phyloP scores from a whole-genome alignment of 2,888 invertebrate species.

The Ferrisia virgata region DNA sequence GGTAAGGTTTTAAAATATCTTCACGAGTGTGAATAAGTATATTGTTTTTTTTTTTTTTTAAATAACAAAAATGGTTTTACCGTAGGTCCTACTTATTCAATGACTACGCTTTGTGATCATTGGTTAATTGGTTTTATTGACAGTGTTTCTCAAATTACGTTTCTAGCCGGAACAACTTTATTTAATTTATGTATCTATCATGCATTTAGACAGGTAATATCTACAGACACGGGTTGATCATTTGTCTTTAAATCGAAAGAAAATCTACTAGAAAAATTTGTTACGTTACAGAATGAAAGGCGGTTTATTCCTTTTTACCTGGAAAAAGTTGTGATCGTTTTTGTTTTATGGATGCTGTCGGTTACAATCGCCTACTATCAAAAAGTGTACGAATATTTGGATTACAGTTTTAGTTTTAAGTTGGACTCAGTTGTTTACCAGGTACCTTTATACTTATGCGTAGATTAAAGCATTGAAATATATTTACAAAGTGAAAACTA shows the following conservation, averaged over 20 bases:
- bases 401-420: slow-evolving; percentile 46
- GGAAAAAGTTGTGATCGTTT: slow-evolving; percentile 82
- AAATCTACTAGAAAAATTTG: slow-evolving; percentile 5
- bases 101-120: slow-evolving; percentile 82
- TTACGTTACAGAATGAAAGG: slow-evolving; percentile 73
- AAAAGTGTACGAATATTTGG: slow-evolving; percentile 45
- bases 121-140: slow-evolving; percentile 91
- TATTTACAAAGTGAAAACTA: not conserved
- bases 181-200: slow-evolving; percentile 97
- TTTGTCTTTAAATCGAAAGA: not conserved
- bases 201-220: slow-evolving; percentile 86
- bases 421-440: slow-evolving; percentile 44
- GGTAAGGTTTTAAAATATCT: too few species aligned
- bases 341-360: slow-evolving; percentile 81
- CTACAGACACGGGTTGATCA: too few species aligned
- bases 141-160: slow-evolving; percentile 83
- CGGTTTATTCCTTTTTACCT: slow-evolving; percentile 82
- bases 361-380: slow-evolving; percentile 65
- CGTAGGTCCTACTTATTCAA: slow-evolving; percentile 89
- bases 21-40: too few species aligned
- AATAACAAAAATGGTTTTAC: slow-evolving; percentile 48
- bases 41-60: too few species aligned
- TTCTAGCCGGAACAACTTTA: slow-evolving; percentile 79
- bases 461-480: too few species aligned
- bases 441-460: not conserved